Evolutionary conservation across 2,113 vertebrate species (phyloP), one percentile per base, ranked within the genome.

Genomic region (Xiphias gladius): DNA sequence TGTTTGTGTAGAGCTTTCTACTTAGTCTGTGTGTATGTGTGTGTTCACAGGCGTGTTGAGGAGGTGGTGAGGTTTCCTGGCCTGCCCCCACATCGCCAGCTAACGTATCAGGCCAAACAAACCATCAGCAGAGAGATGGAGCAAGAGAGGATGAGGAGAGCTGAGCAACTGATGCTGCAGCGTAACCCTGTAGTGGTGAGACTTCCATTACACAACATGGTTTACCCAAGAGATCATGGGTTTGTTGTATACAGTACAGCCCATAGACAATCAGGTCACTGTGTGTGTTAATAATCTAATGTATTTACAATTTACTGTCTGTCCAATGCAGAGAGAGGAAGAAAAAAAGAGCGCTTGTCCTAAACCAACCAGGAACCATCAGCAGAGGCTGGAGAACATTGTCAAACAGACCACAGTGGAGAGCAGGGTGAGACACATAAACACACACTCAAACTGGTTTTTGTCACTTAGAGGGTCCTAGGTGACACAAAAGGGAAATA

Each of bases 31-130:
- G 37, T 32, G 58, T 43, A 1, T 48, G 37, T 32, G 58, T 66
- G 61, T 71, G 43, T 80, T 19, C 82, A 63, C 73, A 99, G 98
- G 54, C 96, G 97, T 0, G 82, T 99, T 64, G 98, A 99, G 58
- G 97, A 96, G 0, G 94, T 97, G 13, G 97, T 96, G 73, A 94
- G 94, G 19, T 99, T 98, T 83, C 95, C 96, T 0, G 95, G 95
- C 3, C 93, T 99, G 55, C 97, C 97, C 0, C 91, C 94, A 1
- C 97, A 95, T 14, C 96, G 96, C 32, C 97, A 96, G 86, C 94
- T 99, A 75, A 97, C 96, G 5, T 99, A 99, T 93, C 98, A 99
- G 93, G 96, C 97, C 91, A 98, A 97, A 93, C 98, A 99, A 91
- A 97, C 98, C 71, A 97, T 99, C 0, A 96, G 97, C 74, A 94